These are phyloP conservation scores for Eonycteris spelaea DNA, from an alignment of 2,113 vertebrate genomes.

Conservation along the genomic window DNA sequence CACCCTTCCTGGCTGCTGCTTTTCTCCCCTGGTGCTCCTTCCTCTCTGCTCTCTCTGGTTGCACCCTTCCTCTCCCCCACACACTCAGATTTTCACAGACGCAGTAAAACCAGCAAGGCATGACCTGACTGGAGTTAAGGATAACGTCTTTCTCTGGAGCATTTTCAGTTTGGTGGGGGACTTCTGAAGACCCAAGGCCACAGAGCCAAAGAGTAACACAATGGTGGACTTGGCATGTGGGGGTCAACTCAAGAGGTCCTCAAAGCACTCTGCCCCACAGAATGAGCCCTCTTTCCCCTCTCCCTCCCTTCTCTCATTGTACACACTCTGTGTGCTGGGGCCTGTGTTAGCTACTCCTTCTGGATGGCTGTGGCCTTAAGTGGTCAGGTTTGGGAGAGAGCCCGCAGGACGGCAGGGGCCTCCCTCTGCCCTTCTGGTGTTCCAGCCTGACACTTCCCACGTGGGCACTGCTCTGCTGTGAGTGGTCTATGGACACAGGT, in stretches of 20 bases:
- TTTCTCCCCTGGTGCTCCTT: background rate
- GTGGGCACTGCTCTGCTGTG: accelerated
- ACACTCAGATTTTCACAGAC: background rate
- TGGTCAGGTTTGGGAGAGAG: background rate
- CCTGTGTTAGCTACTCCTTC: background rate
- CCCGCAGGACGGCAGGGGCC: background rate
- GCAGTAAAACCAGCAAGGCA: background rate
- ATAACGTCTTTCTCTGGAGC: background rate
- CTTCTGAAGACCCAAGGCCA: background rate
- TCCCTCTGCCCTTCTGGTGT: background rate
- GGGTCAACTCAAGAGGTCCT: background rate
- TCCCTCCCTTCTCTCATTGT: accelerated
- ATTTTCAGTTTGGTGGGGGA: background rate
- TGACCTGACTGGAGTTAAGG: background rate
- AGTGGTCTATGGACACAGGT: background rate
- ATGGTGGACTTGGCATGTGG: background rate
- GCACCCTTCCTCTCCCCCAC: background rate
- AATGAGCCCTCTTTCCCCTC: background rate
- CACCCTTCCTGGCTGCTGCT: too few species aligned
- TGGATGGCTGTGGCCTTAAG: background rate
- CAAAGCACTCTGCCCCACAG: background rate
- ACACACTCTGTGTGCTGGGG: background rate
- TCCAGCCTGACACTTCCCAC: background rate
- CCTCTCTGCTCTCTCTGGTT: background rate
- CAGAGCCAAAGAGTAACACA: background rate